Evolutionary conservation across 2,113 vertebrate species (phyloP).

Genomic region (Tinamus guttatus): DNA sequence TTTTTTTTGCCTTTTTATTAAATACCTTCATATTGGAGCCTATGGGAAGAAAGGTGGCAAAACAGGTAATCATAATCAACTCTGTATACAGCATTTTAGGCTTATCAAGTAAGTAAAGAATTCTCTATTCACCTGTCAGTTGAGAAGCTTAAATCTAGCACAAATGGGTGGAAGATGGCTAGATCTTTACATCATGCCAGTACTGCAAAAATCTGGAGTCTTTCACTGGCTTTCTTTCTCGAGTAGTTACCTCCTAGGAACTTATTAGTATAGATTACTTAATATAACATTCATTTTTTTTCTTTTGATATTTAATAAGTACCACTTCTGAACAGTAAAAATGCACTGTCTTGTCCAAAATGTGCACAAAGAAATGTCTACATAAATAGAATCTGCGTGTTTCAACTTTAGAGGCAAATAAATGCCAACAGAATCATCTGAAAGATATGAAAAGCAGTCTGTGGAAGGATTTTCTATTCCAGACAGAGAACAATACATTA

Average conservation of each 20-base stretch:
- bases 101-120: neutral
- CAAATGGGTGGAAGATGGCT: neutral
- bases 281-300: neutral
- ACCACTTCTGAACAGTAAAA: neutral
- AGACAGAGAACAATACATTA: neutral
- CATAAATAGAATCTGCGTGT: neutral
- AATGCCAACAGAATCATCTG: neutral
- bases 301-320: neutral
- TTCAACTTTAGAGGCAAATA: neutral
- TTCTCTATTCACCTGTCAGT: neutral
- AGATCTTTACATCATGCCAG: neutral
- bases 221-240: neutral
- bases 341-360: neutral
- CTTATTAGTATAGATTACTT: neutral
- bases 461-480: neutral
- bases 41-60: neutral
- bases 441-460: neutral
- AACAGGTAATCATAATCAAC: neutral
- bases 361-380: neutral
- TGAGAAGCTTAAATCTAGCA: neutral
- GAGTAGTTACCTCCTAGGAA: neutral
- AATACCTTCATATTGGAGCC: neutral
- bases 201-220: neutral
- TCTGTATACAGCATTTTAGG: neutral
- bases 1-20: constrained; percentile 1